Conservation (phyloP, 2,797 vertebrate genomes). For the Ctenopoma kingsleyae region DNA sequence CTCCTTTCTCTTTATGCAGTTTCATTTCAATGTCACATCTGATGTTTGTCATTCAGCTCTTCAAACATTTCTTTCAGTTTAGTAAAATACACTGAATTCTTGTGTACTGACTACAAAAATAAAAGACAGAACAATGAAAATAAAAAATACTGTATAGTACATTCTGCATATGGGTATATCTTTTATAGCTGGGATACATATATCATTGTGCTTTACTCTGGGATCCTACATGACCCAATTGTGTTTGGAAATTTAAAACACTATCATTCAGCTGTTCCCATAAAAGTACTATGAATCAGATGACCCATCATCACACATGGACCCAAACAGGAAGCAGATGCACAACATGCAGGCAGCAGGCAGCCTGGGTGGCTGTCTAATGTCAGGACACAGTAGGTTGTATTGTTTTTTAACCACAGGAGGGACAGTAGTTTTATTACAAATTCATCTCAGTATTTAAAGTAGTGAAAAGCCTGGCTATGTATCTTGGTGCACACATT, state of each 20-base stretch:
- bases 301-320: slow-evolving; percentile 26
- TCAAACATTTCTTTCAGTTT: too few species aligned
- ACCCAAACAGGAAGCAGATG: slow-evolving; percentile 42
- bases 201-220: neutral
- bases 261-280: slow-evolving; percentile 28
- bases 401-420: neutral
- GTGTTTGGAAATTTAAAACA: slow-evolving; percentile 14
- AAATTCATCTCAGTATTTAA: neutral
- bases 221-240: neutral
- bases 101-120: too few species aligned
- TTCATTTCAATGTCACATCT: too few species aligned
- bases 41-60: too few species aligned
- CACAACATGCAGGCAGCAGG: neutral
- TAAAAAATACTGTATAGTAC: too few species aligned
- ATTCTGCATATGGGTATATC: too few species aligned
- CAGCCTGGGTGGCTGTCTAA: neutral
- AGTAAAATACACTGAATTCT: too few species aligned
- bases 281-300: slow-evolving; percentile 24
- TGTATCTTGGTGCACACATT: neutral
- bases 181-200: neutral
- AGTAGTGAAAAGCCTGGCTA: neutral
- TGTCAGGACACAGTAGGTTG: neutral
- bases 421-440: neutral
- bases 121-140: too few species aligned
- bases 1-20: too few species aligned